Evolutionary conservation across 2,797 vertebrate species (phyloP), one percentile per base, ranked within the genome.

Genomic region (Eurystomus glaucurus): DNA sequence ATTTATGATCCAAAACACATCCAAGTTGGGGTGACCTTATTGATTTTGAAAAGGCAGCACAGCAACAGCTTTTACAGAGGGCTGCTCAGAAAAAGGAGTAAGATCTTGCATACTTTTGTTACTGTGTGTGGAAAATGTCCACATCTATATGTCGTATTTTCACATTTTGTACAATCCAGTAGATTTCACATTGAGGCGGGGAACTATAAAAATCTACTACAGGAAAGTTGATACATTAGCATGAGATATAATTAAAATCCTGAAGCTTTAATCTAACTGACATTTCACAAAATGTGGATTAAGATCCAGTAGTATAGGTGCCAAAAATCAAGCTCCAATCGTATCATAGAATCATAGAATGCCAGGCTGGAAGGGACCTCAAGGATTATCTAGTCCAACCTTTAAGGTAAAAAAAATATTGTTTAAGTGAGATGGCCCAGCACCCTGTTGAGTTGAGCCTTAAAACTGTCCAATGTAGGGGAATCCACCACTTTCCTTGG

Each of bases 1-100:
- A 8, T 86, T 95, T 86, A 68, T 29, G 90, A 91, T 46, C 79
- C 65, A 54, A 93, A 93, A 45, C 39, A 65, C 35, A 29, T 52
- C 26, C n/a, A 68, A n/a, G 9, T 13, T 82, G 77, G 46, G n/a
- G 25, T 95, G 43, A 80, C 66, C 88, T 84, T 81, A 91, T 46
- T 96, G 94, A 94, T 91, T 93, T 70, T 81, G 51, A 90, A 76
- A 93, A 93, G 43, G 76, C 31, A 91, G 31, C 39, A 93, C 31
- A 91, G 31, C 39, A 93, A 61, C 39, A 31, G 6, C 64, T 71
- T 77, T 80, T 35, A 58, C 10, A 79, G 25, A 14, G 23, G 90
- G 18, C 6, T 60, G 10, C 21, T 93, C 25, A 75, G 81, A 94
- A 96, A 41, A 62, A 78, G 6, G 15, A 94, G 48, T 18, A 68